Percentiles rank a stretch among this genome's conserved stretches.
These are phyloP conservation scores for Eupithecia vulgata DNA, from an alignment of 2,888 invertebrate genomes.

Conservation along the genomic window DNA sequence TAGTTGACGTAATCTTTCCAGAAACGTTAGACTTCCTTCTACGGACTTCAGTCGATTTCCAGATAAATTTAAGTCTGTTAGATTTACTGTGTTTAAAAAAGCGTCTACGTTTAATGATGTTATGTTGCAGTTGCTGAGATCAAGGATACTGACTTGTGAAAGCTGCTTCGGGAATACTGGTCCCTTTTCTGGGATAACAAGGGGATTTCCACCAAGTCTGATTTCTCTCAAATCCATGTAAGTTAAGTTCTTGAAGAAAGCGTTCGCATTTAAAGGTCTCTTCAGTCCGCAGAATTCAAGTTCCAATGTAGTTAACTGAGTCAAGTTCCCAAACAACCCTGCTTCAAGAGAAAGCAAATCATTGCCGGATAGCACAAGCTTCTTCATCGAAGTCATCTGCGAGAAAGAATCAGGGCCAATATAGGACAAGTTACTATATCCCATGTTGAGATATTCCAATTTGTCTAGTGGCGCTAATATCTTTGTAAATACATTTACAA, in stretches of 20 bases:
- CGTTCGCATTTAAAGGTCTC: conserved; percentile 85
- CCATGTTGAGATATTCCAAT: conserved; percentile 88
- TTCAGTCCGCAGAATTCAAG: conserved; percentile 87
- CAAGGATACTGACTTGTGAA: conserved; percentile 85
- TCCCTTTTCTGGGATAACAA: conserved; percentile 84
- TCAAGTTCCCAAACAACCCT: conserved; percentile 87
- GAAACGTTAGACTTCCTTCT: conserved; percentile 81
- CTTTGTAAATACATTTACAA: conserved; percentile 87
- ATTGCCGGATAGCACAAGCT: conserved; percentile 87
- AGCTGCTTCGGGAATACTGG: conserved; percentile 87
- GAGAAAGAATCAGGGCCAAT: conserved; percentile 87
- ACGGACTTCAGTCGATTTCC: conserved; percentile 82
- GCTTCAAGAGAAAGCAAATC: conserved; percentile 86
- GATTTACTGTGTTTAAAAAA: conserved; percentile 85
- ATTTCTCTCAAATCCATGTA: conserved; percentile 87
- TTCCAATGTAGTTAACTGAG: conserved; percentile 86
- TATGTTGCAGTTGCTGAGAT: conserved; percentile 87
- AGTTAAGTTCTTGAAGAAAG: conserved; percentile 86
- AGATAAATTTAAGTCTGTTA: conserved; percentile 85
- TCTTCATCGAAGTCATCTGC: conserved; percentile 87
- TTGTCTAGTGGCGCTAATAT: conserved; percentile 86
- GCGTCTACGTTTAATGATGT: conserved; percentile 84
- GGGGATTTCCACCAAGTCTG: conserved; percentile 87
- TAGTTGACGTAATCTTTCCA: conserved; percentile 82
- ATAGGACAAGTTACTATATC: conserved; percentile 87